Evolutionary conservation across 1,140 invertebrate species (phyloP).

Genomic region (Philotrypesis tridentata): DNA sequence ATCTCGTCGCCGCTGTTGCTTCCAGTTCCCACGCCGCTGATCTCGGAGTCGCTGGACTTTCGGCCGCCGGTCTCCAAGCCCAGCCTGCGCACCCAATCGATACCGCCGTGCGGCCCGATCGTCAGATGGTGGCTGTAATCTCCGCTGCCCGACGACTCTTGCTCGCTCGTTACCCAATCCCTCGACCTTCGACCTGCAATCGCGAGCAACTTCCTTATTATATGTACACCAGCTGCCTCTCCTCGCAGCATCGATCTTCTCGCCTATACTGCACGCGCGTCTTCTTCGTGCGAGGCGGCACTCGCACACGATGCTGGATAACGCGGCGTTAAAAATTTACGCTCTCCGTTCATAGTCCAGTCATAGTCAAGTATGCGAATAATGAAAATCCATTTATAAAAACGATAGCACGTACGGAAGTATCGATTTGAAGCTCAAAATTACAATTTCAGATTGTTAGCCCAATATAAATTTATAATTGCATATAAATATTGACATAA

Average conservation of each 20-base stretch:
- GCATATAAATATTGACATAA: no score
- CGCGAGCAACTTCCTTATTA: not conserved
- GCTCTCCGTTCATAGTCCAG: no score
- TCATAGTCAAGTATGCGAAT: no score
- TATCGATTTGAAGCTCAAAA: no score
- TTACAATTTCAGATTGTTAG: no score
- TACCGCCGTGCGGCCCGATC: constrained; percentile 78
- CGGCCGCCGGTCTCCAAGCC: constrained; percentile 65
- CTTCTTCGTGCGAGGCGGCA: no score
- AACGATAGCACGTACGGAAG: no score
- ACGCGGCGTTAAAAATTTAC: not conserved
- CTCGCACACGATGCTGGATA: no score
- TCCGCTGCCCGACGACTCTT: constrained; percentile 64
- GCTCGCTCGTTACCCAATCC: constrained; percentile 66
- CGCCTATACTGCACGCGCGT: no score
- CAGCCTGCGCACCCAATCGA: constrained; percentile 79
- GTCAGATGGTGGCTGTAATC: constrained; percentile 76
- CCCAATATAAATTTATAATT: no score
- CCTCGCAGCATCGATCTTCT: not conserved
- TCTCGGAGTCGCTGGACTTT: constrained; percentile 74
- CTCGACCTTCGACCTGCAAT: constrained; percentile 65
- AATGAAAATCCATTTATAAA: no score
- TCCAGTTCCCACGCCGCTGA: constrained; percentile 66
- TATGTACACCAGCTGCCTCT: not conserved
- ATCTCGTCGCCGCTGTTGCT: constrained; percentile 72